Base-by-base conservation (phyloP, 2,113 vertebrate genomes). In the Hippocampus zosterae region DNA sequence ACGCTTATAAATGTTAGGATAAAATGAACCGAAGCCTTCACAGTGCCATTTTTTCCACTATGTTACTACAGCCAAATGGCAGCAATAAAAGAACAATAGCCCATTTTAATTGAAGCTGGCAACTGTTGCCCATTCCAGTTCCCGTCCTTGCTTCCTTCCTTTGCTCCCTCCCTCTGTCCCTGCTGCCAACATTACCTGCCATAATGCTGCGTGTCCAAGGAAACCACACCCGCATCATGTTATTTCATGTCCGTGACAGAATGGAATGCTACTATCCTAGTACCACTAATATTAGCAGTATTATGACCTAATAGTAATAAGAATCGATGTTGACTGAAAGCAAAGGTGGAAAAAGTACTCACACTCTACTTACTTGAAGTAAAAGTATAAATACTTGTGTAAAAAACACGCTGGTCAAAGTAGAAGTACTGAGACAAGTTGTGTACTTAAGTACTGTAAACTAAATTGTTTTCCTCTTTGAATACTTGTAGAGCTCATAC, bases 91-190 rank as follows among this genome's bases (percentile, higher is more conserved):
- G 64, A 85, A 88, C 84, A 88, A 85, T 83, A 71, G 84, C 42
- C 11, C 67, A 69, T 63, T 60, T 78, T 84, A 81, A 74, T 79
- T 74, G 57, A 29, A 79, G 56, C 65, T 29, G 21, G 70, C 33
- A 29, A 86, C 55, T 70, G 78, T 66, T 78, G 79, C 83, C 86
- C 85, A 78, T 72, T 82, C 77, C 77, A 80, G 70, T 60, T 77
- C 73, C 67, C 72, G 67, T 81, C 68, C 73, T 84, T 79, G 67
- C 71, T 88, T 88, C 86, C 87, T 89, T 87, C 74, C 78, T 76
- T 71, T 46, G 75, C 59, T 83, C 80, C 46, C 69, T 87, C 76
- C 69, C 71, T 85, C 69, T 33, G 62, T 83, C 41, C 70, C 72
- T 75, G 40, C 69, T 75, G 72, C 53, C 82, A 42, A 40, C 48